A percentile compares a stretch with the other conserved stretches of the same genome.
phyloP scores from a whole-genome alignment of 2,888 invertebrate genomes.

The Drosophila ezoana region DNA sequence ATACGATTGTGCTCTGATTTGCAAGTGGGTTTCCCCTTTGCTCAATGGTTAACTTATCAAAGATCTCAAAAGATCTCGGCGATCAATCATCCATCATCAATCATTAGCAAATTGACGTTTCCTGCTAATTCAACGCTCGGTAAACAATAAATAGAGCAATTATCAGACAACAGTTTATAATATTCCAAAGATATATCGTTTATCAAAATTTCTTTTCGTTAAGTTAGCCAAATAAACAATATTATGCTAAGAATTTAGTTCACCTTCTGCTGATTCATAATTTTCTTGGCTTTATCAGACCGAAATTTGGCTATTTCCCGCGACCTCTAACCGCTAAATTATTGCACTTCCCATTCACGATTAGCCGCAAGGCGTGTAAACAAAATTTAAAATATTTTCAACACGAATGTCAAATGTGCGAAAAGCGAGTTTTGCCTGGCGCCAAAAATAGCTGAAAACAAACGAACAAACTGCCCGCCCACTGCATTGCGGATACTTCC shows the following conservation, averaged over 20 bases:
- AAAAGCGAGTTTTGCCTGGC: constrained; percentile 50
- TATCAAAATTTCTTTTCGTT: neutral
- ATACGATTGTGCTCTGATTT: constrained; percentile 22
- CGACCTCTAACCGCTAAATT: neutral
- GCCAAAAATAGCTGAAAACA: constrained; percentile 54
- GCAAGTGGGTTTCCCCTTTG: constrained; percentile 19
- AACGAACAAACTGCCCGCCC: constrained; percentile 48
- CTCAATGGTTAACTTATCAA: neutral
- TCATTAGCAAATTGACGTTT: constrained; percentile 15
- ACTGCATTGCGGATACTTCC: constrained; percentile 62
- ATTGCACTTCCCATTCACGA: constrained; percentile 13
- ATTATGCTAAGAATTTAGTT: no score
- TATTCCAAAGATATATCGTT: neutral
- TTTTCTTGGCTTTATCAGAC: no score
- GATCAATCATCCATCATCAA: constrained; percentile 24
- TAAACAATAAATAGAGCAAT: constrained; percentile 6
- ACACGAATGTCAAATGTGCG: constrained; percentile 65
- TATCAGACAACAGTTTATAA: neutral
- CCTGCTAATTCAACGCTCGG: constrained; percentile 16
- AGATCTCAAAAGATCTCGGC: constrained; percentile 7
- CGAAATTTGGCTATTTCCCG: neutral
- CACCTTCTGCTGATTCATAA: neutral
- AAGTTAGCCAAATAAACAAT: no score
- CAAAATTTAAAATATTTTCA: constrained; percentile 26
- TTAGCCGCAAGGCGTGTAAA: constrained; percentile 32